A percentile compares a stretch with the other conserved stretches of the same genome.
phyloP scores from a whole-genome alignment of 2,797 vertebrate genomes.

The Pipistrellus kuhlii region DNA sequence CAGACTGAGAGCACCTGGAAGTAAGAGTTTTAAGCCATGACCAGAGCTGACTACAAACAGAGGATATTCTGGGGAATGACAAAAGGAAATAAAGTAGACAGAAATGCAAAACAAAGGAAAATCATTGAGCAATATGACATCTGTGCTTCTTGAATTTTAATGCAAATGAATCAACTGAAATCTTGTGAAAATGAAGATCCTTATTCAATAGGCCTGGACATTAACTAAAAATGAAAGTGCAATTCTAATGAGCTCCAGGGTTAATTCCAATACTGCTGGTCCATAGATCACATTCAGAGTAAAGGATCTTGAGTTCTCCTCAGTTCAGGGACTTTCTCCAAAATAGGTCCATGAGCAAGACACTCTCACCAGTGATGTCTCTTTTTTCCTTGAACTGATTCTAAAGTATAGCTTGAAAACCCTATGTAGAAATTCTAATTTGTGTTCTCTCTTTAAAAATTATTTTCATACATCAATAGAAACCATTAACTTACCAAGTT shows the following conservation, averaged over 20 bases:
- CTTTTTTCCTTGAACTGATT: not conserved
- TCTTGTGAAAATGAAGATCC: slow-evolving; percentile 34
- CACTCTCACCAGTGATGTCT: not conserved
- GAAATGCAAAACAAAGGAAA: slow-evolving; percentile 17
- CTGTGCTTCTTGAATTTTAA: slow-evolving; percentile 11
- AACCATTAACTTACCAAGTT: slow-evolving; percentile 24
- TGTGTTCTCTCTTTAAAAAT: slow-evolving; percentile 25
- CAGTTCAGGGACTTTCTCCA: not conserved
- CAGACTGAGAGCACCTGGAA: not conserved
- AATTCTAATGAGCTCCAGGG: not conserved
- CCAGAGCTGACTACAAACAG: not conserved
- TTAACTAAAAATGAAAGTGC: not conserved
- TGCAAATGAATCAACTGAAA: not conserved
- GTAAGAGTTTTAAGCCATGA: slow-evolving; percentile 5
- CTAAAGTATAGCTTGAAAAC: not conserved
- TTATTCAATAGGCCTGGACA: not conserved
- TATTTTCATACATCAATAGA: slow-evolving; percentile 1
- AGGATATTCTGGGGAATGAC: not conserved
- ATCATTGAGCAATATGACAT: not conserved
- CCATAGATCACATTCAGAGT: not conserved
- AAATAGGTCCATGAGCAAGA: not conserved
- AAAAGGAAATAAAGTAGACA: not conserved
- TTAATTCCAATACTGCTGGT: not conserved
- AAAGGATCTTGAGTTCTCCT: not conserved
- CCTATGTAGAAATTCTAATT: not conserved